Base-by-base conservation (phyloP, 1,140 invertebrate genomes). In the Aphelenchoides besseyi region DNA sequence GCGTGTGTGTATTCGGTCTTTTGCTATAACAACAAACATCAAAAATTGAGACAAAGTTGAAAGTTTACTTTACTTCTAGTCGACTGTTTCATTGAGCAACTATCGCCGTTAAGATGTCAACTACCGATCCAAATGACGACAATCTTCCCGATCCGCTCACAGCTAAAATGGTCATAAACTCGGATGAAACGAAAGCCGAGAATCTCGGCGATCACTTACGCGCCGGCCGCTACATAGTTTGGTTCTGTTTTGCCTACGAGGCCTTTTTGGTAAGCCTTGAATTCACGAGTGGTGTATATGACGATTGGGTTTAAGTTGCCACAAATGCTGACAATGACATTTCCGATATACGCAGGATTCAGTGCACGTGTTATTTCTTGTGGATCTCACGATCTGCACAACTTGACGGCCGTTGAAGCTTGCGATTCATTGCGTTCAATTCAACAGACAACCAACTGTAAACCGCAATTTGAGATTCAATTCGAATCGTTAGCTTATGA, bases 281-380 rank as follows among this genome's bases (percentile, higher is more conserved):
- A n/a, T n/a, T n/a, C n/a, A n/a, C n/a, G n/a, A n/a, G n/a, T n/a
- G n/a, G n/a, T n/a, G n/a, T n/a, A n/a, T n/a, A n/a, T n/a, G n/a
- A n/a, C n/a, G n/a, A n/a, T n/a, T n/a, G n/a, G n/a, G n/a, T n/a
- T n/a, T n/a, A n/a, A n/a, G n/a, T n/a, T n/a, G n/a, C n/a, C n/a
- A n/a, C 23, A 69, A 62, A 69, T 69, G 67, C 16, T 35, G 12
- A 68, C n/a, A 16, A 69, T 69, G 67, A 70, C 67, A 2, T 77
- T 73, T 30, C 77, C 67, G 72, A 76, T 73, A 2, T 73, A 77
- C 55, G 53, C 32, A 12, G 71, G 74, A 8, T 48, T 33, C 16
- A 55, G 66, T 12, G 62, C 71, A 52, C 33, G 35, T 18, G n/a
- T 69, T 18, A 32, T 73, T n/a, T 3, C 73, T 29, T 73, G 71